phyloP scores from a whole-genome alignment of 1,140 invertebrate species.

The Lepidurus arcticus region DNA sequence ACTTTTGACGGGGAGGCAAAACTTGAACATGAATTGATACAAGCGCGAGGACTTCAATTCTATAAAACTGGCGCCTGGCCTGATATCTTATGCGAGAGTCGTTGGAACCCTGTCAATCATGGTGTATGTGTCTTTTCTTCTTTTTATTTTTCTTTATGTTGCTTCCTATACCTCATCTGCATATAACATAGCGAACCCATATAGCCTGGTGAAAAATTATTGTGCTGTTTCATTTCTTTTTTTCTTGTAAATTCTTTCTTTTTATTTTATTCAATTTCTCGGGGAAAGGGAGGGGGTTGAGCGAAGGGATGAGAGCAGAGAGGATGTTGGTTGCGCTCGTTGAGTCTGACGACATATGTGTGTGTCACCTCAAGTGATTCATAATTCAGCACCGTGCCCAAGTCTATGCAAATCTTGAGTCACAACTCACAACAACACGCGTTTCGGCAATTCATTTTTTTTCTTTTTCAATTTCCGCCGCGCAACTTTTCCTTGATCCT shows the following conservation, averaged over 20 bases:
- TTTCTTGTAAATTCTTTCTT: not conserved
- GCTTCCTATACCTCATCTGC: not conserved
- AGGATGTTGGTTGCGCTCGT: constrained; percentile 14
- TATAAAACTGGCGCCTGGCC: not conserved
- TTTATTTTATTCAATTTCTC: too few relatives aligned
- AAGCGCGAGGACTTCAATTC: not conserved
- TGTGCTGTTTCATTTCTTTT: not conserved
- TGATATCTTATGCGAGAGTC: constrained; percentile 16
- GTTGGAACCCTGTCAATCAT: constrained; percentile 14
- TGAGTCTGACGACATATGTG: constrained; percentile 1
- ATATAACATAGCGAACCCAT: not conserved
- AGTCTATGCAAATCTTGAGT: constrained; percentile 19
- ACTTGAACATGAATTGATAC: not conserved
- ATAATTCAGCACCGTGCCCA: constrained; percentile 21
- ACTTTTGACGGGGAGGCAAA: not conserved
- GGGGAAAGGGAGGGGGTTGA: not conserved
- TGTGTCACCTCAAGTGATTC: constrained; percentile 21
- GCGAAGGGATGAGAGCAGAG: not conserved
- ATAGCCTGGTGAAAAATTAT: not conserved
- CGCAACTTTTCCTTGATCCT: not conserved
- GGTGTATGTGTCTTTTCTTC: not conserved
- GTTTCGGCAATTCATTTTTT: not conserved
- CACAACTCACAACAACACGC: constrained; percentile 1
- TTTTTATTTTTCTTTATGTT: not conserved
- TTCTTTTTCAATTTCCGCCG: not conserved